Conservation (phyloP, 2,797 vertebrate genomes). For the Leucoraja ocellata region DNA sequence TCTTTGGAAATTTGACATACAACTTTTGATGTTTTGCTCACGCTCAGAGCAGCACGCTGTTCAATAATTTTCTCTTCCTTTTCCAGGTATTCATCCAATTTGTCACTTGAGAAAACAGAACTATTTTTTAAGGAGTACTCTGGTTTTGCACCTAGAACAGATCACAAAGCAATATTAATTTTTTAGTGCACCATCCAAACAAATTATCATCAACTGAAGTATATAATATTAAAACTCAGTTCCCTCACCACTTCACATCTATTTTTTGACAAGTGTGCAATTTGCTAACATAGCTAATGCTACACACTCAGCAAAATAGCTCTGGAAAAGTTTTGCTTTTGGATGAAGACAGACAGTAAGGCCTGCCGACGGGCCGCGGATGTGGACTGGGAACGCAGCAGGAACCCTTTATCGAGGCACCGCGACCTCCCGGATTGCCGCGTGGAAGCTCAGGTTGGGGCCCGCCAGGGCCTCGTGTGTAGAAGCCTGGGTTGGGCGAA, state of each 20-base stretch:
- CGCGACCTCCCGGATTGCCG: no score
- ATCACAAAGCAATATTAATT: not conserved
- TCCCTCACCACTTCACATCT: not conserved
- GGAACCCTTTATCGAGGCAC: no score
- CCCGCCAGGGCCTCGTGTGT: no score
- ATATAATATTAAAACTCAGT: not conserved
- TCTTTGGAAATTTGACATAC: conserved; percentile 67
- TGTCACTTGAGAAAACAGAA: conserved; percentile 94
- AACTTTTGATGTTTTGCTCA: conserved; percentile 63
- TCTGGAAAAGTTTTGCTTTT: not conserved
- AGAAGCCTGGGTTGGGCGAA: no score
- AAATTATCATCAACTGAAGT: not conserved
- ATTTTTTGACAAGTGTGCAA: not conserved
- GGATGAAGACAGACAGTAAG: not conserved
- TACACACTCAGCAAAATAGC: not conserved
- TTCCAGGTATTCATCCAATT: conserved; percentile 93
- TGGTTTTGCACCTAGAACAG: conserved; percentile 43
- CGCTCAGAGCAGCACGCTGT: conserved; percentile 72
- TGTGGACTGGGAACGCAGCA: no score
- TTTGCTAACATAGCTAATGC: not conserved
- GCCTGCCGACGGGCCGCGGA: no score
- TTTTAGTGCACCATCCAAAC: not conserved
- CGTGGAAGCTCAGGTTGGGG: no score
- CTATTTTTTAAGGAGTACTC: conserved; percentile 77
- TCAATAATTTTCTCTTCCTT: conserved; percentile 90